These are phyloP conservation scores for Thalassarche chlororhynchos DNA, from an alignment of 2,113 vertebrate genomes.

Conservation along the genomic window DNA sequence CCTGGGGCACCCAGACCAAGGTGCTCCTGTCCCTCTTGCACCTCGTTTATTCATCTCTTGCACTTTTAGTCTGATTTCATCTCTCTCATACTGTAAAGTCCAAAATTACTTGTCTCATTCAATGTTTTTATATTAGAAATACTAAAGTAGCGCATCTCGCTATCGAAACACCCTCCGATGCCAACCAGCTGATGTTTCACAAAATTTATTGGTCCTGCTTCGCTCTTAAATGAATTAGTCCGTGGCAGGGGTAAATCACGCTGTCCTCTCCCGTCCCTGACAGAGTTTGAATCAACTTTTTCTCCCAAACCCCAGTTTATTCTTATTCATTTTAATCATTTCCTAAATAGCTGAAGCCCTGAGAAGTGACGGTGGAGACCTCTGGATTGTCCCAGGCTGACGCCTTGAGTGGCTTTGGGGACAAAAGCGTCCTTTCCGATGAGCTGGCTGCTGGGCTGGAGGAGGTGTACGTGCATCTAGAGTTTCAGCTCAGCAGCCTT, in stretches of 20 bases:
- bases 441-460: not conserved
- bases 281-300: not conserved
- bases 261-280: not conserved
- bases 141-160: not conserved
- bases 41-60: not conserved
- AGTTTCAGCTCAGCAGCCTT: not conserved
- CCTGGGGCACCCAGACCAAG: not conserved
- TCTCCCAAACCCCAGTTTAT: not conserved
- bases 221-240: not conserved
- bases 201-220: not conserved
- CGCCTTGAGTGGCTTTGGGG: not conserved
- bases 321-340: not conserved
- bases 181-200: not conserved
- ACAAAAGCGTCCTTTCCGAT: not conserved
- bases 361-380: not conserved
- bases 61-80: not conserved
- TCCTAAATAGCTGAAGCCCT: not conserved
- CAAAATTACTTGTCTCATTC: not conserved
- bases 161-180: not conserved
- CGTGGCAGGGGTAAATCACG: not conserved
- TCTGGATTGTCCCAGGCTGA: not conserved
- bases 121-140: not conserved
- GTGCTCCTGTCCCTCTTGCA: not conserved
- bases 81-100: not conserved
- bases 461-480: rapidly evolving